A percentile compares a stretch with the other conserved stretches of the same genome.
Conservation (phyloP, 2,797 vertebrate species). For the Aphelocoma californica region DNA sequence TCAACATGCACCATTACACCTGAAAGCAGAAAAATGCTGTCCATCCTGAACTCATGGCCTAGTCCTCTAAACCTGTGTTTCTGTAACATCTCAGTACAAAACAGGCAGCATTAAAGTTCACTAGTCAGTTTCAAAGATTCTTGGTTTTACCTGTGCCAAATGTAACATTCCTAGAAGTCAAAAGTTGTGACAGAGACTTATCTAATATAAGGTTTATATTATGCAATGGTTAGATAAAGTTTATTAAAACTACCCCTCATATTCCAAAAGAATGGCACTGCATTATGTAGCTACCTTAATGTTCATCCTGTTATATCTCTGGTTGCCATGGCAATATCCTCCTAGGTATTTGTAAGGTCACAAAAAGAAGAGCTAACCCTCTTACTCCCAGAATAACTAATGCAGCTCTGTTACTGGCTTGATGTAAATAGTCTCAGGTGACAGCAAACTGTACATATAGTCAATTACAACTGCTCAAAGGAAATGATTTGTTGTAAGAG, state of each 20-base stretch:
- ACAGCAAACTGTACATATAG: conserved; percentile 92
- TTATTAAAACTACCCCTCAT: conserved; percentile 69
- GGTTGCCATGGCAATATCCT: conserved; percentile 90
- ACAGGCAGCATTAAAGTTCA: not conserved
- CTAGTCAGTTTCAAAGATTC: not conserved
- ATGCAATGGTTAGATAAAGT: conserved; percentile 51
- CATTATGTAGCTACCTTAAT: conserved; percentile 70
- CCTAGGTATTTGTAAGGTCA: conserved; percentile 89
- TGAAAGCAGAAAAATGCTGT: not conserved
- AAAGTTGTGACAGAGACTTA: conserved; percentile 3
- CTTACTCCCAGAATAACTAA: conserved; percentile 89
- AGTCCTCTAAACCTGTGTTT: not conserved
- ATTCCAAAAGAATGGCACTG: conserved; percentile 58
- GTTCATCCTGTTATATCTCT: conserved; percentile 73
- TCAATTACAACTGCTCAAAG: conserved; percentile 96
- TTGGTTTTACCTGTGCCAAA: not conserved
- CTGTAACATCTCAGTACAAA: not conserved
- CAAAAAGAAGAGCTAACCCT: conserved; percentile 81
- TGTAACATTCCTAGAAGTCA: not conserved
- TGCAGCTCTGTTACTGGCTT: conserved; percentile 84
- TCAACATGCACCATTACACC: not conserved
- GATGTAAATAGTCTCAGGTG: conserved; percentile 95
- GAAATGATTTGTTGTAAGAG: conserved; percentile 97
- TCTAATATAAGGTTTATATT: conserved; percentile 29
- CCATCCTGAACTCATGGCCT: not conserved